These are phyloP conservation scores for Phocoena phocoena DNA, from an alignment of 2,113 vertebrate genomes.

Conservation along the genomic window DNA sequence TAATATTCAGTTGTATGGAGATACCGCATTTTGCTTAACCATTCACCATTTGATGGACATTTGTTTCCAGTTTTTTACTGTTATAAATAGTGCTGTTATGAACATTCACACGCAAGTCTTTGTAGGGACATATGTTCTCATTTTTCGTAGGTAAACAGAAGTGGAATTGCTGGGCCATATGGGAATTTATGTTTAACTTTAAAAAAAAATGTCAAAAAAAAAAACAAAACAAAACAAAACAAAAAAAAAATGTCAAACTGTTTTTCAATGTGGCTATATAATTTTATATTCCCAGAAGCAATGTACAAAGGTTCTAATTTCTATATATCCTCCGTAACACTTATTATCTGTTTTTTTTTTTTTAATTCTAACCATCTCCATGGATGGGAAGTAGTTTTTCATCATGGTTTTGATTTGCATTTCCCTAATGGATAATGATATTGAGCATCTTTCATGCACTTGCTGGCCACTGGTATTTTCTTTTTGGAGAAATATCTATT, in stretches of 20 bases:
- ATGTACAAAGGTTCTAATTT: neutral
- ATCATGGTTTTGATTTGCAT: neutral
- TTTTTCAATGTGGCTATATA: neutral
- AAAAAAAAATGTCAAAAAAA: too few species aligned
- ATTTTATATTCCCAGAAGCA: neutral
- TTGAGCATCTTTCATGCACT: neutral
- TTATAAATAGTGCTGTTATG: neutral
- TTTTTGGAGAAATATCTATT: neutral
- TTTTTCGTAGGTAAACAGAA: neutral
- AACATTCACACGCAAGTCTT: neutral
- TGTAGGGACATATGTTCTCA: neutral
- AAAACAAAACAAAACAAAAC: too few species aligned
- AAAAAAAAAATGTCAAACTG: neutral
- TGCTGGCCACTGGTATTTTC: neutral
- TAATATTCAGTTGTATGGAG: neutral
- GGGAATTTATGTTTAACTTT: neutral
- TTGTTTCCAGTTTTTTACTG: neutral
- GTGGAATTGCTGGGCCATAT: neutral
- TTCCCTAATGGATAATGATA: neutral
- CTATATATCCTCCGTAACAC: neutral
- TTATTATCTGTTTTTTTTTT: neutral
- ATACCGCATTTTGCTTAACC: neutral
- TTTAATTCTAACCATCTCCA: neutral
- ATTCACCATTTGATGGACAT: neutral
- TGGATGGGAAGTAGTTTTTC: neutral